Evolutionary conservation across 2,113 vertebrate species (phyloP).

Genomic region (Xiphophorus maculatus): DNA sequence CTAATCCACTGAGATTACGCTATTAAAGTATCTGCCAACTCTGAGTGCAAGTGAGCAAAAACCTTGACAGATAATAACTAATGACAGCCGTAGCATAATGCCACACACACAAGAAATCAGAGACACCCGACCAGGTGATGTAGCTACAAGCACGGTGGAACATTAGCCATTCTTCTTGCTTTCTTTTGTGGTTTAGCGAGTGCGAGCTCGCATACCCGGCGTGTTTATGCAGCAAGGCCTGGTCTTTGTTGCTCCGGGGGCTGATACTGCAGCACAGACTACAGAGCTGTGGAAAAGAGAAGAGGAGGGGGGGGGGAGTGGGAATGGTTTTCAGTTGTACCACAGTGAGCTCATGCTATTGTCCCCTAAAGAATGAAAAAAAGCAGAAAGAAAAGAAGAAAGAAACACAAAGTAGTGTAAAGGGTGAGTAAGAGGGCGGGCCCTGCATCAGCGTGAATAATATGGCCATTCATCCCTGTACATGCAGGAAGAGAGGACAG

Average conservation of each 20-base stretch:
- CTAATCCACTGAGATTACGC: background rate
- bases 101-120: slow-evolving; percentile 11
- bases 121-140: slow-evolving; percentile 14
- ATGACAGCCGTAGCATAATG: slow-evolving; percentile 14
- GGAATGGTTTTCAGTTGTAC: slow-evolving; percentile 66
- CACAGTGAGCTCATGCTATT: slow-evolving; percentile 75
- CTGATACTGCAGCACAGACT: slow-evolving; percentile 70
- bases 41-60: slow-evolving; percentile 6
- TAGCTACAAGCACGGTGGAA: slow-evolving; percentile 14
- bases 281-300: slow-evolving; percentile 30
- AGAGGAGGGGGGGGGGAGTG: slow-evolving; percentile 10
- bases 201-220: slow-evolving; percentile 9
- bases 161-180: slow-evolving; percentile 27
- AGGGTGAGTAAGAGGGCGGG: slow-evolving; percentile 35
- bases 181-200: slow-evolving; percentile 25
- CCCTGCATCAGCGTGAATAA: slow-evolving; percentile 71
- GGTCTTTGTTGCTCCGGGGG: slow-evolving; percentile 67
- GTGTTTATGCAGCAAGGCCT: slow-evolving; percentile 60
- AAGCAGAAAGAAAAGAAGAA: slow-evolving; percentile 50
- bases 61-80: slow-evolving; percentile 34
- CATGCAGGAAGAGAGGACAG: slow-evolving; percentile 71
- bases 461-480: slow-evolving; percentile 69
- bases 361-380: slow-evolving; percentile 66
- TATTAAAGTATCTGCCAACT: slow-evolving; percentile 8
- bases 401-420: slow-evolving; percentile 55